Evolutionary conservation across 35 echinoderm and acorn worm species (phyloP), one percentile per base, ranked within the genome.

Genomic region (Amphiura filiformis): DNA sequence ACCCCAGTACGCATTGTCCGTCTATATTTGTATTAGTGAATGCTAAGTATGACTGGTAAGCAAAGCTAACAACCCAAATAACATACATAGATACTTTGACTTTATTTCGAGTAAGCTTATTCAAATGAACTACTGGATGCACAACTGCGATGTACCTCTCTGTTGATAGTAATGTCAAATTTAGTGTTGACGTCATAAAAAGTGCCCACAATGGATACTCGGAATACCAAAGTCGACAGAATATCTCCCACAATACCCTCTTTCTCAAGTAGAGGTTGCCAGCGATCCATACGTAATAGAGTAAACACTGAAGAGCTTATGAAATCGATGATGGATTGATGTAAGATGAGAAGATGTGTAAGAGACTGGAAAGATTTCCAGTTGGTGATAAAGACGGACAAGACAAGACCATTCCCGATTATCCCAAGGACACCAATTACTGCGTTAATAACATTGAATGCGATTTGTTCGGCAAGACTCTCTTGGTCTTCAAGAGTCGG

Each of bases 261-360:
- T 0, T 31, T 57, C 36, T 31, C 41, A 30, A 89, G n/a, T 0
- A 47, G 78, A 0, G 87, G 39, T 5, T 61, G 11, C 0, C 39
- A 37, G 38, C 44, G 82, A n/a, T 70, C 83, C 34, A 94, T 86
- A 5, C 84, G 87, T 7, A 77, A 34, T 20, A 90, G 31, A 4
- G 87, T 47, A 20, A 87, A 87, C 23, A 90, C 52, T 15, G 86
- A 90, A 0, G 92, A 75, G 11, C 81, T 83, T 14, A 82, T 34
- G 34, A 94, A 94, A 78, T 94, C 88, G 75, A 94, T 81, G 37
- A 94, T 36, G 0, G 92, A 88, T 39, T 94, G 92, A 36, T 94
- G 90, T 14, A 94, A 57, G 41, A 94, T 94, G 3, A 94, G 78
- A 4, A 90, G 31, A 61, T 90, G 90, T 1, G 92, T 94, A 18